A percentile compares a stretch with the other conserved stretches of the same genome.
phyloP scores from a whole-genome alignment of 2,797 vertebrate genomes.

The Pterois miles region DNA sequence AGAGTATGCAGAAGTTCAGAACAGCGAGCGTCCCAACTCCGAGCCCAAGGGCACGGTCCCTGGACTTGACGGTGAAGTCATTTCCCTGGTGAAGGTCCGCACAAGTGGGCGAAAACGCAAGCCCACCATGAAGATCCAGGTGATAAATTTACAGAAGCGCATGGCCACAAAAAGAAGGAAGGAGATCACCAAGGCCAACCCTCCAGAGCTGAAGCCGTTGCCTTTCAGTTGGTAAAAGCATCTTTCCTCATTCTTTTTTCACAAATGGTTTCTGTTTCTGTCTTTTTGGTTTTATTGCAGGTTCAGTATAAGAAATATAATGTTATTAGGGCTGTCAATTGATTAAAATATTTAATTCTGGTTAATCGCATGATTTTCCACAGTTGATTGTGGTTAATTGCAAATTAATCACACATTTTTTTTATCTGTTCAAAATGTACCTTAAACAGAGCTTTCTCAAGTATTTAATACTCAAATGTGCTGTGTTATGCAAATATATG shows the following conservation, averaged over 20 bases:
- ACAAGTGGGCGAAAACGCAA: slow-evolving; percentile 69
- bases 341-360: too few species aligned
- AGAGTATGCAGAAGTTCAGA: neutral
- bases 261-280: neutral
- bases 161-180: slow-evolving; percentile 50
- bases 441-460: too few species aligned
- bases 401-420: too few species aligned
- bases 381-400: too few species aligned
- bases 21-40: neutral
- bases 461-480: too few species aligned
- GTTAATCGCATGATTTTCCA: too few species aligned
- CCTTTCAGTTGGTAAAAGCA: slow-evolving; percentile 54
- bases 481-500: too few species aligned
- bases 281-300: neutral
- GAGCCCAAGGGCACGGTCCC: neutral
- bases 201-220: slow-evolving; percentile 22
- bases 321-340: too few species aligned
- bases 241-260: neutral
- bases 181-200: neutral
- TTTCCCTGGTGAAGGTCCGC: slow-evolving; percentile 44
- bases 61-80: neutral
- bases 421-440: too few species aligned
- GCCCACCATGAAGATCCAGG: slow-evolving; percentile 74
- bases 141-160: slow-evolving; percentile 64
- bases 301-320: neutral